Base-by-base conservation (phyloP, 1,140 invertebrate genomes). In the Coenobita brevimanus region DNA sequence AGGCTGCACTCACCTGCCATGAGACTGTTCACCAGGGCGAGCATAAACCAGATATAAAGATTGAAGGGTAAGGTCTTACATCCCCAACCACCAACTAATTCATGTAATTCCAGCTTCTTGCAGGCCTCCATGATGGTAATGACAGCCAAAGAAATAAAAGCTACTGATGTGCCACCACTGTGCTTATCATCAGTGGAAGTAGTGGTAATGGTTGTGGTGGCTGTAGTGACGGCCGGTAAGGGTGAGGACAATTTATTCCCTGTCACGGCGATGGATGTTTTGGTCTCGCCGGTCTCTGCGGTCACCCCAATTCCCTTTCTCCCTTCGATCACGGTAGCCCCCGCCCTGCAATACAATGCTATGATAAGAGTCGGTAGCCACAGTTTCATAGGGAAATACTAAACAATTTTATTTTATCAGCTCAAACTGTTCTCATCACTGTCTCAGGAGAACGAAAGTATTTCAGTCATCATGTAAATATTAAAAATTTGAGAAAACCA, bases 271-370 rank as follows among this genome's bases (percentile, higher is more conserved):
- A 30, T 69, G 78, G 67, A 79, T 38, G 62, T 87, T 80, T 30
- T 87, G 78, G 88, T 82, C 80, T 13, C 88, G 80, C 15, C 78
- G 67, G 41, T 84, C 88, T 79, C 88, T 46, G 13, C 88, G 81
- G 21, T 86, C 82, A 41, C 82, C 67, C 82, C 89, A 82, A 38
- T 54, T 83, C n/a, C 82, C 82, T 54, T 82, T 82, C 30, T 89
- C 88, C 57, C 88, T 78, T 36, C 90, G 90, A 71, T 90, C 90
- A 88, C 90, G 90, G 88, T 90, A 90, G 62, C 88, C 88, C 75
- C 90, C 88, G 60, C 90, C 90, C 82, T 86, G 41, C n/a, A 46
- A 83, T 1, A 54, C 6, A 21, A 30, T 82, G 3, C 67, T 13
- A 30, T 10, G 0, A n/a, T 24, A 4, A 41, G 21, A n/a, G 43